phyloP scores from a whole-genome alignment of 2,888 invertebrate species.

The Xestia c-nigrum region DNA sequence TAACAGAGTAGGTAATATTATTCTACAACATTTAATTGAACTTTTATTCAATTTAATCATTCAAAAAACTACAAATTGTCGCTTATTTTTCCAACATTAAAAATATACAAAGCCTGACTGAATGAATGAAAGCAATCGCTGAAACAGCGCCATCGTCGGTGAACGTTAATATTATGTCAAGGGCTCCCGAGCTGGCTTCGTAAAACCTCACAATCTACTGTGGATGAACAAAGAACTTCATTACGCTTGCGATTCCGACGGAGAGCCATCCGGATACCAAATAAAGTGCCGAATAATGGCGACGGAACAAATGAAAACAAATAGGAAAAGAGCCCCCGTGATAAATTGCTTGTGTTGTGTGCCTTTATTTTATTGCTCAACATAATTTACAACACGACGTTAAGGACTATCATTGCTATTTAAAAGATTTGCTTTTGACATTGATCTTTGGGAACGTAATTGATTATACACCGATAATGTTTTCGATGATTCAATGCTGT shows the following conservation, averaged over 20 bases:
- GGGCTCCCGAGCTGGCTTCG: conserved; percentile 56
- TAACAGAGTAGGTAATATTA: background rate
- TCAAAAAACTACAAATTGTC: conserved; percentile 1
- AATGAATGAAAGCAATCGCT: conserved; percentile 51
- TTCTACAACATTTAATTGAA: background rate
- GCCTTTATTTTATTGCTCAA: conserved; percentile 79
- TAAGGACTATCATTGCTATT: conserved; percentile 68
- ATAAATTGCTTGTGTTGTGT: conserved; percentile 79
- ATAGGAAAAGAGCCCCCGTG: conserved; percentile 79
- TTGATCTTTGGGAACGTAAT: conserved; percentile 25
- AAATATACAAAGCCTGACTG: conserved; percentile 38
- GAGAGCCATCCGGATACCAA: conserved; percentile 73
- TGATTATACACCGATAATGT: conserved; percentile 8
- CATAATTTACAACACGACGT: conserved; percentile 75
- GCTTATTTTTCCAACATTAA: conserved; percentile 14
- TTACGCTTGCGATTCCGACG: conserved; percentile 75
- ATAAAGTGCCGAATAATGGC: conserved; percentile 82
- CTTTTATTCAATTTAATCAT: background rate
- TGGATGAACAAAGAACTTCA: conserved; percentile 79
- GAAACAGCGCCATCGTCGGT: conserved; percentile 42
- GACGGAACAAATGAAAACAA: conserved; percentile 84
- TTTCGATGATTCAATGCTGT: background rate
- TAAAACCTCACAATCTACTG: conserved; percentile 67
- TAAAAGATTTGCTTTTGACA: conserved; percentile 65
- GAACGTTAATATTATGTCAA: conserved; percentile 65